A percentile compares a stretch with the other conserved stretches of the same genome.
These are phyloP conservation scores for Uria lomvia DNA, from an alignment of 2,113 vertebrate species.

Conservation along the genomic window DNA sequence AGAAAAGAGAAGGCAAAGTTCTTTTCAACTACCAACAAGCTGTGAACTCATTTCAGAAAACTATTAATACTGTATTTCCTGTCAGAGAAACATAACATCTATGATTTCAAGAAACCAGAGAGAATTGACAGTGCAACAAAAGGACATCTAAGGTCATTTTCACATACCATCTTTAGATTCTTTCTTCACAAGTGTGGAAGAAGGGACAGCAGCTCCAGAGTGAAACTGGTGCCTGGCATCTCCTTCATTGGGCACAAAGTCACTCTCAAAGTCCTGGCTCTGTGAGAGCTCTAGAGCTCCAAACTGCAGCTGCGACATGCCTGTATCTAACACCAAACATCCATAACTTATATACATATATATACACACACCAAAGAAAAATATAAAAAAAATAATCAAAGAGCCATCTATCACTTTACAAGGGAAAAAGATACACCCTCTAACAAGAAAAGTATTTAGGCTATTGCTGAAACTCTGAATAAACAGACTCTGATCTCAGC, in stretches of 20 bases:
- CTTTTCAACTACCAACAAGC: not conserved
- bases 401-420: not conserved
- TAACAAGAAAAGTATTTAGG: not conserved
- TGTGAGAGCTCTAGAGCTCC: slow-evolving; percentile 87
- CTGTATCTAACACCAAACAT: slow-evolving; percentile 67
- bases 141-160: not conserved
- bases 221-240: not conserved
- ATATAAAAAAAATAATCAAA: not conserved
- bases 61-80: not conserved
- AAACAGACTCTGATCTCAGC: not conserved
- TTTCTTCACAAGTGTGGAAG: not conserved
- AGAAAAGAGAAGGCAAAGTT: not conserved
- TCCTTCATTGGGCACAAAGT: not conserved
- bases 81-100: not conserved
- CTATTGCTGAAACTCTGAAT: not conserved
- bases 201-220: not conserved
- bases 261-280: slow-evolving; percentile 83
- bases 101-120: not conserved
- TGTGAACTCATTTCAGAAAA: not conserved
- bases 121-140: not conserved
- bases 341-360: not conserved
- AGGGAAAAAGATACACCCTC: not conserved
- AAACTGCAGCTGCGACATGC: slow-evolving; percentile 79
- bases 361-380: not conserved
- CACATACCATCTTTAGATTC: slow-evolving; percentile 46